Conservation (phyloP, 2,113 vertebrate species). For the Panurus biarmicus region DNA sequence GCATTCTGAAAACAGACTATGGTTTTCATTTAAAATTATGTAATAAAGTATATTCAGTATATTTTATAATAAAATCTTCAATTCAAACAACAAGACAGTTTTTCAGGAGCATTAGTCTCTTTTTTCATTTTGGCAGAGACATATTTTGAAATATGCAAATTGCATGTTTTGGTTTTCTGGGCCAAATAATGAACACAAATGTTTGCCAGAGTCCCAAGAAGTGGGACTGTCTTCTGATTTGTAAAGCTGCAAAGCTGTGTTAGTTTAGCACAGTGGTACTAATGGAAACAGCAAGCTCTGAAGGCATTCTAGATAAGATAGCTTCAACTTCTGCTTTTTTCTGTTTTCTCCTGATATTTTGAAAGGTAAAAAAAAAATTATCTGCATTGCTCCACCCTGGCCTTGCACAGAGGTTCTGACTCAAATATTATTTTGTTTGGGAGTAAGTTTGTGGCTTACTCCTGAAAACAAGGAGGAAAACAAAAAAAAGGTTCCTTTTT, state of each 20-base stretch:
- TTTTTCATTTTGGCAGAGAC: neutral
- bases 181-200: neutral
- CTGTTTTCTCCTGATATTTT: neutral
- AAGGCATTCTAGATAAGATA: neutral
- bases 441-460: neutral
- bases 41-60: neutral
- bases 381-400: neutral
- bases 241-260: neutral
- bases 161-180: neutral
- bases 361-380: neutral
- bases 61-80: neutral
- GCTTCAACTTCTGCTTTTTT: neutral
- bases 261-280: neutral
- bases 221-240: neutral
- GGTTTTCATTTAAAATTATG: neutral
- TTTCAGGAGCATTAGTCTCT: neutral
- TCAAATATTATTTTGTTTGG: neutral
- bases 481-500: neutral
- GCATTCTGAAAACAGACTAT: neutral
- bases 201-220: neutral
- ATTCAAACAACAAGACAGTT: neutral
- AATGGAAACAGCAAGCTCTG: neutral
- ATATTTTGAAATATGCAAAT: neutral
- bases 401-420: neutral
- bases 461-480: neutral